Percentiles rank a stretch among this genome's conserved stretches.
phyloP scores from a whole-genome alignment of 2,797 vertebrate genomes.

The Manis pentadactyla region DNA sequence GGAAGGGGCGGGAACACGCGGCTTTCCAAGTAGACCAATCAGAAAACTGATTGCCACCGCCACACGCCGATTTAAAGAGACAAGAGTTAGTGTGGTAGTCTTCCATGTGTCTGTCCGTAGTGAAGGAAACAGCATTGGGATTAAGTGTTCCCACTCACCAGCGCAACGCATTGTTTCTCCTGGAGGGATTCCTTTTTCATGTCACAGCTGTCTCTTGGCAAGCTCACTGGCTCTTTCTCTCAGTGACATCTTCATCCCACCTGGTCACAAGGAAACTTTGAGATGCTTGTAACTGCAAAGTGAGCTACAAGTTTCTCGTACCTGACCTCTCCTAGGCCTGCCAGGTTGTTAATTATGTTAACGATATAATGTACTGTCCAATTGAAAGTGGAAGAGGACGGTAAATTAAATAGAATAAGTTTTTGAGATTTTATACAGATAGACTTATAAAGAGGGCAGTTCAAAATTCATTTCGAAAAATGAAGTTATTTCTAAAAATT shows the following conservation, averaged over 20 bases:
- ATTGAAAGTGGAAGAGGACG: neutral
- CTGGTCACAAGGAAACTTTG: neutral
- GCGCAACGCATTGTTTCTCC: rapidly evolving
- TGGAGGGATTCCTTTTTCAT: neutral
- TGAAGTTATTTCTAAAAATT: neutral
- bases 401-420: neutral
- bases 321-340: neutral
- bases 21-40: conserved; percentile 27
- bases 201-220: too few species aligned
- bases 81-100: rapidly evolving
- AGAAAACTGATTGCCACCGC: neutral
- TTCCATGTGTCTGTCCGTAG: rapidly evolving
- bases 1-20: rapidly evolving
- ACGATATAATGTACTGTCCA: neutral
- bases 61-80: rapidly evolving
- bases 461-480: conserved; percentile 4
- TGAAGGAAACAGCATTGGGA: neutral
- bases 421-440: neutral
- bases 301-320: neutral
- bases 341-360: neutral
- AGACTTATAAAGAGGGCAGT: neutral
- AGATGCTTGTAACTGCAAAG: neutral
- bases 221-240: neutral
- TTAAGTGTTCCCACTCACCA: neutral
- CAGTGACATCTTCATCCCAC: neutral